Evolutionary conservation across 2,888 invertebrate species (phyloP).

Genomic region (Cataglyphis albicans): DNA sequence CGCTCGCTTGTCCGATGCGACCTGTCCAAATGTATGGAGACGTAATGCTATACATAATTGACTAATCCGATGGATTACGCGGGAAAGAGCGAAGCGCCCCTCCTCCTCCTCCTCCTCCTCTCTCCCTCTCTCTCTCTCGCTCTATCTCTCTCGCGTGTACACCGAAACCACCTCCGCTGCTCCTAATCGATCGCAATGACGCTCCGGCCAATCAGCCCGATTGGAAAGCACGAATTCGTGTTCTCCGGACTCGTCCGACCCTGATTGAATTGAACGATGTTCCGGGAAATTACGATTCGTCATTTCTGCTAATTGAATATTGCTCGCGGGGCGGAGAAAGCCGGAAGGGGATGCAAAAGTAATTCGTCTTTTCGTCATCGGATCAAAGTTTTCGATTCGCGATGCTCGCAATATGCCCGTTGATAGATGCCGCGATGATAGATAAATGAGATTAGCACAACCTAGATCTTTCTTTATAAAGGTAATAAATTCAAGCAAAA

Average conservation of each 20-base stretch:
- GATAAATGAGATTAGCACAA: neutral
- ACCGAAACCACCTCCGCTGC: slow-evolving; percentile 62
- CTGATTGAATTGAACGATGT: slow-evolving; percentile 67
- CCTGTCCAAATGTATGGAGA: slow-evolving; percentile 72
- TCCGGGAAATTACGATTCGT: slow-evolving; percentile 58
- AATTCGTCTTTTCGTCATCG: slow-evolving; percentile 49
- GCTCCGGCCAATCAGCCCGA: slow-evolving; percentile 73
- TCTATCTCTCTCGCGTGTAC: slow-evolving; percentile 19
- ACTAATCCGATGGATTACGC: slow-evolving; percentile 76
- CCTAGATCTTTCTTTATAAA: neutral
- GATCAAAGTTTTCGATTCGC: slow-evolving; percentile 27
- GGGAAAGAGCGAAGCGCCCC: slow-evolving; percentile 62
- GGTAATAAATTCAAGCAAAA: slow-evolving; percentile 3
- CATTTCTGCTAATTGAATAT: slow-evolving; percentile 70
- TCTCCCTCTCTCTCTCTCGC: neutral
- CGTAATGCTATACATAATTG: slow-evolving; percentile 75
- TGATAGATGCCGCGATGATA: neutral
- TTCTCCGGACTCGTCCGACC: slow-evolving; percentile 63
- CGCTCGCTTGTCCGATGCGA: slow-evolving; percentile 61
- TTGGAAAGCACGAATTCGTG: slow-evolving; percentile 67
- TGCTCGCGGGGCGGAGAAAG: slow-evolving; percentile 3
- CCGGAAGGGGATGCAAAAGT: slow-evolving; percentile 37
- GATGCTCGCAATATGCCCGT: neutral
- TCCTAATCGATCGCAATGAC: slow-evolving; percentile 76
- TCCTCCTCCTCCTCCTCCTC: neutral